A percentile compares a stretch with the other conserved stretches of the same genome.
Evolutionary conservation across 2,113 vertebrate species (phyloP).

Genomic region (Phaethon lepturus): DNA sequence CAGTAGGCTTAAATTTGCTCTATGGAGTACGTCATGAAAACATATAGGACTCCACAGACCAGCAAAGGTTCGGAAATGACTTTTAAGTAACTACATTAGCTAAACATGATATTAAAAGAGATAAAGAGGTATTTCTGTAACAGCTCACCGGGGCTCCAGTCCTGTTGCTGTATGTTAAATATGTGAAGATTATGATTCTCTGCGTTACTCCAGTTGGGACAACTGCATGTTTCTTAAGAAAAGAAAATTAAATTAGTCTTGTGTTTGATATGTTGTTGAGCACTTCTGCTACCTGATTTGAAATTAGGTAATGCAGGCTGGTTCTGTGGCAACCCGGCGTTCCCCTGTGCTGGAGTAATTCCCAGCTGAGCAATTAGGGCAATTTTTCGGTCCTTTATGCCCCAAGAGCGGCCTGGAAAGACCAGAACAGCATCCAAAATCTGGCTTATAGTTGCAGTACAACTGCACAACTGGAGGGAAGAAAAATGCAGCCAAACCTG

Average conservation of each 20-base stretch:
- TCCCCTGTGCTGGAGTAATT: not conserved
- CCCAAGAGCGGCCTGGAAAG: not conserved
- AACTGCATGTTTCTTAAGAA: not conserved
- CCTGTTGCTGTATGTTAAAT: not conserved
- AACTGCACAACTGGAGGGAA: not conserved
- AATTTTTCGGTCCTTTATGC: not conserved
- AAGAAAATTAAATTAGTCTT: not conserved
- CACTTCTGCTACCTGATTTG: not conserved
- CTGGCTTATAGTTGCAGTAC: not conserved
- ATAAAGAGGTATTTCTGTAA: not conserved
- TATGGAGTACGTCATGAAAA: not conserved
- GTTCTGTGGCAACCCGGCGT: not conserved
- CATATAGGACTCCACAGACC: not conserved
- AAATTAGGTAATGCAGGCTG: not conserved
- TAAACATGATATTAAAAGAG: not conserved
- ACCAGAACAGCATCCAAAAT: not conserved
- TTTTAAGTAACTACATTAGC: not conserved
- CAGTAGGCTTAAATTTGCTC: not conserved
- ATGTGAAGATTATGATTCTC: not conserved
- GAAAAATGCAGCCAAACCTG: not conserved
- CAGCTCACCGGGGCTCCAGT: not conserved
- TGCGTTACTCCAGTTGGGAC: not conserved
- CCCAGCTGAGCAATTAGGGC: not conserved
- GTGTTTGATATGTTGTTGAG: not conserved
- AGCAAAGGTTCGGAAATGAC: not conserved